Base-by-base conservation (phyloP, 37 sponge, comb jelly and placozoan species). In the Chondrosia reniformis region DNA sequence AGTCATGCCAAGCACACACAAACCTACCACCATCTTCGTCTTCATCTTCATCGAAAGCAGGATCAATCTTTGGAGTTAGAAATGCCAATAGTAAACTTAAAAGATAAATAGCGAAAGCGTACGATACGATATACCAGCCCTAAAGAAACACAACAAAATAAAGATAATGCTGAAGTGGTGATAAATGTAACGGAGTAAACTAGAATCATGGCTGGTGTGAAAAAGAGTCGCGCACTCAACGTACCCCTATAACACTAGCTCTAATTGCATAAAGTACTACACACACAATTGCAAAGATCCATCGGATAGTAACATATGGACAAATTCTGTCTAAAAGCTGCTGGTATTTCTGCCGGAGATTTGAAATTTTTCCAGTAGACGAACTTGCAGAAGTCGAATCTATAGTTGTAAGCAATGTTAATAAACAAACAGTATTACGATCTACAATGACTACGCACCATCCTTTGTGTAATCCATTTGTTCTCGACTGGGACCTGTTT, bases 61-160 rank as follows among this genome's bases (percentile, higher is more conserved):
- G 91, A 67, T 96, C 97, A 65, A 96, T 93, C 67, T 96, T 93
- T 21, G 97, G 97, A 24, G 97, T 82, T 54, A 96, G 89, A 74
- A 96, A 96, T 1, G 87, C 86, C n/a, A 96, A 89, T 49, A 96
- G 88, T 7, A 91, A 79, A 45, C 90, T 96, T 15, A 96, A 84
- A 1, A 91, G 79, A 69, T 92, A 96, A 28, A 96, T 96, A 12
- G 89, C 97, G 22, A 96, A 79, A 13, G 89, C 97, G 43, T 96
- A 96, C 4, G 88, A 80, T 3, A 93, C 84, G 34, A 96, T 96
- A 76, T 96, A 91, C 93, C 93, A 96, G 30, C 97, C 97, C 89
- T 92, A 55, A 25, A 67, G 22, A 55, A 75, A 30, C 9, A 37
- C n/a, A 32, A 8, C 27, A 19, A 32, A 36, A 17, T 15, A 33